These are phyloP conservation scores for Terrapene triunguis DNA, from an alignment of 2,113 vertebrate species.

Conservation along the genomic window DNA sequence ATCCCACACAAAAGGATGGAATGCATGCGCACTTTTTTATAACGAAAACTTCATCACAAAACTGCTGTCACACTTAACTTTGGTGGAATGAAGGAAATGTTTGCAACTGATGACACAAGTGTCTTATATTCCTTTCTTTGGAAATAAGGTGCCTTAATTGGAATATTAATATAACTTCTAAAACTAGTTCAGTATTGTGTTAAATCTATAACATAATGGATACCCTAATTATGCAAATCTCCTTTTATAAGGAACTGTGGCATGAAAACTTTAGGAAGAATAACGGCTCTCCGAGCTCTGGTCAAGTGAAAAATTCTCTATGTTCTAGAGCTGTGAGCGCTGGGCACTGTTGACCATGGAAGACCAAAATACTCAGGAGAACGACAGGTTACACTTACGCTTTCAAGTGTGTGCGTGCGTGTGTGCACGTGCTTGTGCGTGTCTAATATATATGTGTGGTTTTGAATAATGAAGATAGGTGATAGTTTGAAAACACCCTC, in stretches of 20 bases:
- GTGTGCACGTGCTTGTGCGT: no score
- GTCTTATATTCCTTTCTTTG: neutral
- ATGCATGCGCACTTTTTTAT: neutral
- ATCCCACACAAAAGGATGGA: neutral
- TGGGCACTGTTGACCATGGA: neutral
- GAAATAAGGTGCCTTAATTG: neutral
- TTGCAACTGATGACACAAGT: rapidly evolving
- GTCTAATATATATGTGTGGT: neutral
- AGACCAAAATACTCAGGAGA: neutral
- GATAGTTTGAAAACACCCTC: neutral
- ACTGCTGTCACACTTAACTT: neutral
- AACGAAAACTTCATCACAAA: neutral
- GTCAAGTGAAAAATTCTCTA: no score
- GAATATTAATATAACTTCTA: neutral
- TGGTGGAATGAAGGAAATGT: neutral
- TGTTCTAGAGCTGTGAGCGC: neutral
- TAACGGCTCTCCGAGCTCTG: no score
- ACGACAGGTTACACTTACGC: neutral
- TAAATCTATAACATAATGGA: rapidly evolving
- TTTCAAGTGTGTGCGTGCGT: neutral
- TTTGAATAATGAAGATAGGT: neutral
- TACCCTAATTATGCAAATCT: neutral
- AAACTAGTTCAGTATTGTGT: neutral
- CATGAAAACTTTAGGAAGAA: neutral
- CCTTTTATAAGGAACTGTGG: neutral